A percentile compares a stretch with the other conserved stretches of the same genome.
These are phyloP conservation scores for Balanococcus diminutus DNA, from an alignment of 2,888 invertebrate species.

Conservation along the genomic window DNA sequence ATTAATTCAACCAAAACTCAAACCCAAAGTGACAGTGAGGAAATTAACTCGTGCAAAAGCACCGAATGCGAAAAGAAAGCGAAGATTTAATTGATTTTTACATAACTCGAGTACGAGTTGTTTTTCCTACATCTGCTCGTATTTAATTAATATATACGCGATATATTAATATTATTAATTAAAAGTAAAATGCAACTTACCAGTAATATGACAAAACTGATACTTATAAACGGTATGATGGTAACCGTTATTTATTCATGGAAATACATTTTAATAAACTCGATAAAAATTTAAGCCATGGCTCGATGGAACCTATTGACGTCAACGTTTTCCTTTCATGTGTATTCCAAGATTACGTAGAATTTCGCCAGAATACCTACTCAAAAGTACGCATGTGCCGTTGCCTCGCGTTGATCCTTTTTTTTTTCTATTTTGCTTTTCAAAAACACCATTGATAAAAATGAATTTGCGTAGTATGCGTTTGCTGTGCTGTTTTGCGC, in stretches of 20 bases:
- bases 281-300: slow-evolving; percentile 6
- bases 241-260: slow-evolving; percentile 3
- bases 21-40: background rate
- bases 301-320: background rate
- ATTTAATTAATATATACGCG: no score
- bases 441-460: slow-evolving; percentile 10
- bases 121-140: no score
- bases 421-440: background rate
- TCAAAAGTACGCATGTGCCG: slow-evolving; percentile 2
- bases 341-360: slow-evolving; percentile 4
- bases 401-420: background rate
- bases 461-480: slow-evolving; percentile 14
- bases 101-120: background rate
- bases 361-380: background rate
- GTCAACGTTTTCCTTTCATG: slow-evolving; percentile 20
- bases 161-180: background rate
- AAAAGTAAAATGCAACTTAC: background rate
- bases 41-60: background rate
- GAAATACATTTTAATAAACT: slow-evolving; percentile 1
- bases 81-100: slow-evolving; percentile 2
- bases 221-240: slow-evolving; percentile 21
- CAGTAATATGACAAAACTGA: background rate
- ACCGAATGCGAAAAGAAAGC: background rate
- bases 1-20: background rate
- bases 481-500: background rate